Conservation (phyloP, 2,797 vertebrate genomes). For the Tragelaphus eurycerus region DNA sequence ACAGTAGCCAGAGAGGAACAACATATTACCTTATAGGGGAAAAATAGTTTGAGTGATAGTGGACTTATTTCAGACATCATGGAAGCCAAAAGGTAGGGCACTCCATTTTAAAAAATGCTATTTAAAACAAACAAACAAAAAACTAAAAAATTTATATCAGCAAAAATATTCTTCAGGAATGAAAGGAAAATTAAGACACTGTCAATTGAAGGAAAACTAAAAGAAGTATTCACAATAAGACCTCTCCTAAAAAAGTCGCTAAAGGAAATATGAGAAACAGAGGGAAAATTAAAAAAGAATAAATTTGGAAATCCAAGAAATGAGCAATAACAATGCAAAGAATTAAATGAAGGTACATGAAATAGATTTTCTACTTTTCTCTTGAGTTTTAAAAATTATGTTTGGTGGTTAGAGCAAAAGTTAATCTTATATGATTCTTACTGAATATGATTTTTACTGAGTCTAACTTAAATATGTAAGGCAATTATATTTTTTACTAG, state of each 20-base stretch:
- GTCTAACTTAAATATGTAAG: neutral
- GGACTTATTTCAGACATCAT: neutral
- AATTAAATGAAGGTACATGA: neutral
- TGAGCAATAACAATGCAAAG: neutral
- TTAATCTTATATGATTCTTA: neutral
- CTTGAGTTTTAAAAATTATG: neutral
- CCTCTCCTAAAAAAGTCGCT: neutral
- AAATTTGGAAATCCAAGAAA: neutral
- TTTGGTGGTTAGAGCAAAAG: neutral
- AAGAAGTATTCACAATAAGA: neutral
- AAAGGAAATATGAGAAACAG: neutral
- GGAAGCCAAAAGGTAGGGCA: neutral
- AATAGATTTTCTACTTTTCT: neutral
- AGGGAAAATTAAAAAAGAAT: neutral
- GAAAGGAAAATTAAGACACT: neutral
- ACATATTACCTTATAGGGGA: neutral
- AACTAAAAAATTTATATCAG: neutral
- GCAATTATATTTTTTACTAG: slow-evolving; percentile 22
- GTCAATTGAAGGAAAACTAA: neutral
- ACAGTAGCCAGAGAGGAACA: neutral
- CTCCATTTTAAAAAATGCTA: neutral
- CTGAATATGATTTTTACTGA: neutral
- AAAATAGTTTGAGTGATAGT: neutral
- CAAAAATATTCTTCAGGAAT: neutral
- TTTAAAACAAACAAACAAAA: neutral